Base-by-base conservation (phyloP, 2,888 invertebrate genomes). In the Rotaria sp. region DNA sequence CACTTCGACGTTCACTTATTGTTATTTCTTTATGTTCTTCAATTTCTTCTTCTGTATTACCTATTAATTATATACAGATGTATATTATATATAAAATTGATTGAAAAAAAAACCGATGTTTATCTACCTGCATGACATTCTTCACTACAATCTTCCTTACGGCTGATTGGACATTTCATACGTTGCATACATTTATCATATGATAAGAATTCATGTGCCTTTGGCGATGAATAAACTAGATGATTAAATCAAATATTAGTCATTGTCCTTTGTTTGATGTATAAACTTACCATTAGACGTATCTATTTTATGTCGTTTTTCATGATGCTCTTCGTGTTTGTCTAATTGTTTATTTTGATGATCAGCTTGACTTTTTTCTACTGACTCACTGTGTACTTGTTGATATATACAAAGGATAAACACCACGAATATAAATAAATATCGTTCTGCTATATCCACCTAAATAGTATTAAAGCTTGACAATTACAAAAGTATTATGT, bases 21-120 rank as follows among this genome's bases (percentile, higher is more conserved):
- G n/a, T 80, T 80, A 80, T 26, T 15, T 80, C 80, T 5, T 26
- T n/a, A 80, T 80, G 80, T 80, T 80, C 80, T 80, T 80, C 80
- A 45, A 80, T 80, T 80, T 80, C 80, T 80, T 80, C 80, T 80
- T 80, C 80, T 8, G 80, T 80, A 80, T 80, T 80, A 45, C 80
- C 80, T 80, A 45, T 80, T 3, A 30, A 5, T 35, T 35, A 30
- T 2, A 21, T 1, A 67, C 18, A 67, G 50, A 18, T 11, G 18
- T 59, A 15, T n/a, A 59, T 59, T 7, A 59, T 1, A 15, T 8
- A 21, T 52, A 52, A 0, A 59, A 59, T 13, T 59, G 52, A 52
- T 74, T n/a, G 24, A 74, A 26, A 74, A 5, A 7, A 21, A n/a
- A 30, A 38, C 21, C 0, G 18, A 38, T 21, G 15, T 80, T 13